These are phyloP conservation scores for Ataeniobius toweri DNA, from an alignment of 2,797 vertebrate species.

Conservation along the genomic window DNA sequence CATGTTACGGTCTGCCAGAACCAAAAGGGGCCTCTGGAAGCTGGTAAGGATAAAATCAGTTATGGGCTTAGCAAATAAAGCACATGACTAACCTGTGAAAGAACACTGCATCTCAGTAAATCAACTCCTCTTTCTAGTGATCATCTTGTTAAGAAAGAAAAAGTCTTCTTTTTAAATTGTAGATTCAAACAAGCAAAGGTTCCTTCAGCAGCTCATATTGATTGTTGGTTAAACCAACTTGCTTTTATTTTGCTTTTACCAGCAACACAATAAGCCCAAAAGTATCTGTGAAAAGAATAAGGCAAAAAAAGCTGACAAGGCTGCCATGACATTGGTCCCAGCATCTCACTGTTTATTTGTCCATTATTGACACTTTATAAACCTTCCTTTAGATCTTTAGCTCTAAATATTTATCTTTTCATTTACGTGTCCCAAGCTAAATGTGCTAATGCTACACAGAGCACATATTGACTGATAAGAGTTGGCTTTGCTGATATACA, in stretches of 20 bases:
- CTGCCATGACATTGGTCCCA: too few species aligned
- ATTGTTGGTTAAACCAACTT: not conserved
- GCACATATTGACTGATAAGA: not conserved
- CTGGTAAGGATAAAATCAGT: conserved; percentile 67
- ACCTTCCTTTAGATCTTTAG: not conserved
- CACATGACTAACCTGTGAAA: not conserved
- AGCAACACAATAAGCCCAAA: not conserved
- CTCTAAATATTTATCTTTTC: not conserved
- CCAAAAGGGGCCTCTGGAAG: conserved; percentile 95
- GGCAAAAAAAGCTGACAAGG: too few species aligned
- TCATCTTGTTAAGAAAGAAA: not conserved
- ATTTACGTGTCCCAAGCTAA: not conserved
- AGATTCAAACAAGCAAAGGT: not conserved
- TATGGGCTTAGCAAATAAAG: not conserved
- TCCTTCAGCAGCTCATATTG: not conserved
- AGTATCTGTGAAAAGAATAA: too few species aligned
- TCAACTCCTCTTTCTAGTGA: not conserved
- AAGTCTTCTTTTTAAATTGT: not conserved
- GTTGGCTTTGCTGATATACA: not conserved
- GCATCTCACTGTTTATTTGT: not conserved
- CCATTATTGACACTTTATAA: not conserved
- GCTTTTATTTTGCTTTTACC: not conserved
- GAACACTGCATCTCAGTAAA: not conserved
- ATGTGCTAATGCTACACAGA: not conserved
- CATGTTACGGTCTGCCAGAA: conserved; percentile 95